Evolutionary conservation across 2,888 invertebrate species (phyloP).

Genomic region (Eupithecia insigniata): DNA sequence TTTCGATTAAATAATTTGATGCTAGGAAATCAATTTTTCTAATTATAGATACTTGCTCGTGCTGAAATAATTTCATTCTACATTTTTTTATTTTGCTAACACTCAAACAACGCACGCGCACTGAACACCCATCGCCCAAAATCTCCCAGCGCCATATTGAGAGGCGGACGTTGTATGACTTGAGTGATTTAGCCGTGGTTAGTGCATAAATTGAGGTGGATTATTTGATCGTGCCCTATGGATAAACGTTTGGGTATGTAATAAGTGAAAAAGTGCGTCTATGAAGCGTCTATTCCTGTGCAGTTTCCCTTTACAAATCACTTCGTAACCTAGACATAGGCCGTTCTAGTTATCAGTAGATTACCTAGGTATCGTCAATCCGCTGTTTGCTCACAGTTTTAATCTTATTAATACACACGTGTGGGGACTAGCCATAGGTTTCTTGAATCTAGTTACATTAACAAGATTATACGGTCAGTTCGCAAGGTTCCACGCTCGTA

Average conservation of each 20-base stretch:
- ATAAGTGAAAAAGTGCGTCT: constrained; percentile 68
- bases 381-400: constrained; percentile 86
- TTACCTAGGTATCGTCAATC: constrained; percentile 84
- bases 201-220: constrained; percentile 84
- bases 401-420: constrained; percentile 88
- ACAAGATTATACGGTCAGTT: constrained; percentile 88
- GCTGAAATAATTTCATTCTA: constrained; percentile 52
- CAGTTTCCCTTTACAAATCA: constrained; percentile 67
- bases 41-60: background rate
- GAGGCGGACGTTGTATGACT: constrained; percentile 88
- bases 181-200: constrained; percentile 83
- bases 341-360: constrained; percentile 86
- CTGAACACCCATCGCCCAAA: constrained; percentile 82
- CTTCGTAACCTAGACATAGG: constrained; percentile 86
- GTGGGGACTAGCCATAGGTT: constrained; percentile 87
- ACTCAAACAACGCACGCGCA: constrained; percentile 83
- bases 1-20: constrained; percentile 55
- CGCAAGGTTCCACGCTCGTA: constrained; percentile 84
- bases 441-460: constrained; percentile 92
- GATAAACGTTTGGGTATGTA: constrained; percentile 85
- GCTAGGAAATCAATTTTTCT: constrained; percentile 46
- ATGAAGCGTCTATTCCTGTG: constrained; percentile 58
- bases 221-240: constrained; percentile 84
- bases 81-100: constrained; percentile 74
- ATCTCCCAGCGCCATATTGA: constrained; percentile 90